Evolutionary conservation across 2,888 invertebrate genomes (phyloP).

Genomic region (Pollenia labialis): DNA sequence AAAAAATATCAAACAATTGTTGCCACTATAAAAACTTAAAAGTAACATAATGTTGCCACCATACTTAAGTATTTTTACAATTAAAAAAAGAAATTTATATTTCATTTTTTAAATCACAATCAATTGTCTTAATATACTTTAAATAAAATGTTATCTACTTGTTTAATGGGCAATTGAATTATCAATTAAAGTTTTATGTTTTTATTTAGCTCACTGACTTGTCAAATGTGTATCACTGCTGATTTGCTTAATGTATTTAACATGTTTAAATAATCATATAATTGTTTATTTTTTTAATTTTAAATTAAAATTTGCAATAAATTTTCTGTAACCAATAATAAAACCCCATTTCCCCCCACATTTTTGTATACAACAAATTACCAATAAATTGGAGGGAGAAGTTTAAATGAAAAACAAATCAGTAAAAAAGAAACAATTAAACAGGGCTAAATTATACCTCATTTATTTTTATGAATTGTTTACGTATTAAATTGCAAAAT

Average conservation of each 20-base stretch:
- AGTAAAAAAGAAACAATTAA: conserved; percentile 54
- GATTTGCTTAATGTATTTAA: conserved; percentile 36
- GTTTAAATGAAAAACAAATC: conserved; percentile 4
- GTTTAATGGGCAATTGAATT: conserved; percentile 6
- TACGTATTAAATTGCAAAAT: conserved; percentile 51
- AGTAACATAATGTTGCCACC: too few species aligned
- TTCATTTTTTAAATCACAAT: too few species aligned
- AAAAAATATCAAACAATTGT: too few species aligned
- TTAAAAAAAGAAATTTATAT: too few species aligned
- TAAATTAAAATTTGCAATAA: not conserved
- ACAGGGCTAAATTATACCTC: conserved; percentile 45
- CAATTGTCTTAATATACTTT: not conserved
- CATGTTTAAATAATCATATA: conserved; percentile 12
- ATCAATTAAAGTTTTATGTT: conserved; percentile 17
- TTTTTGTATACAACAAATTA: not conserved
- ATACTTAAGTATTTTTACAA: too few species aligned
- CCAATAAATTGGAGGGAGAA: not conserved
- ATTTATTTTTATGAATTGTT: conserved; percentile 59
- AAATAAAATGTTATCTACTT: not conserved
- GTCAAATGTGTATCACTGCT: conserved; percentile 11
- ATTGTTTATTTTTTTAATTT: not conserved
- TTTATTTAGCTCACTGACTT: conserved; percentile 15
- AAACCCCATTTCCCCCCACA: not conserved
- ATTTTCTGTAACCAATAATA: not conserved
- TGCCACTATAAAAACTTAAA: too few species aligned